A percentile compares a stretch with the other conserved stretches of the same genome.
phyloP scores from a whole-genome alignment of 2,113 vertebrate species.

The Macquaria australasica region DNA sequence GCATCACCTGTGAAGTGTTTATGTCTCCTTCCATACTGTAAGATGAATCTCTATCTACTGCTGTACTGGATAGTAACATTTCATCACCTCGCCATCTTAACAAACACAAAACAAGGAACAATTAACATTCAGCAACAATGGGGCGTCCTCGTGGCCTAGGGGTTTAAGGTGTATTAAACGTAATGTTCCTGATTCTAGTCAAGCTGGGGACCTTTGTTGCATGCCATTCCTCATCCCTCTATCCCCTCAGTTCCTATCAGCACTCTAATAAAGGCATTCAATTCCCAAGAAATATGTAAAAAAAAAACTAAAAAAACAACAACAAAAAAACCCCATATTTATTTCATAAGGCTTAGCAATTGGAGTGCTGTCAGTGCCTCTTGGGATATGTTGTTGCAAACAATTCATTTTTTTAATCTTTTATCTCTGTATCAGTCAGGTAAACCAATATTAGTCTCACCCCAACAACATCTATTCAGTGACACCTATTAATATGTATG shows the following conservation, averaged over 20 bases:
- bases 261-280: not conserved
- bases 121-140: not conserved
- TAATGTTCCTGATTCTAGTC: not conserved
- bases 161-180: not conserved
- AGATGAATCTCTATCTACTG: not conserved
- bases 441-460: not conserved
- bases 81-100: conserved; percentile 3
- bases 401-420: not conserved
- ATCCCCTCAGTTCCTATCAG: not conserved
- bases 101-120: not conserved
- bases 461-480: not conserved
- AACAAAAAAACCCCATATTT: not conserved
- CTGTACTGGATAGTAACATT: not conserved
- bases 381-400: not conserved
- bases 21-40: not conserved
- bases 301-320: not conserved
- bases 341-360: not conserved
- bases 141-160: not conserved
- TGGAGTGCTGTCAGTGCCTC: not conserved
- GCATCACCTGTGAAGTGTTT: conserved; percentile 37
- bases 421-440: not conserved
- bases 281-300: not conserved
- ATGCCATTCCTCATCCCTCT: not conserved
- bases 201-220: not conserved
- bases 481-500: no score